Conservation (phyloP, 2,888 invertebrate genomes). For the Volucella zonaria region DNA sequence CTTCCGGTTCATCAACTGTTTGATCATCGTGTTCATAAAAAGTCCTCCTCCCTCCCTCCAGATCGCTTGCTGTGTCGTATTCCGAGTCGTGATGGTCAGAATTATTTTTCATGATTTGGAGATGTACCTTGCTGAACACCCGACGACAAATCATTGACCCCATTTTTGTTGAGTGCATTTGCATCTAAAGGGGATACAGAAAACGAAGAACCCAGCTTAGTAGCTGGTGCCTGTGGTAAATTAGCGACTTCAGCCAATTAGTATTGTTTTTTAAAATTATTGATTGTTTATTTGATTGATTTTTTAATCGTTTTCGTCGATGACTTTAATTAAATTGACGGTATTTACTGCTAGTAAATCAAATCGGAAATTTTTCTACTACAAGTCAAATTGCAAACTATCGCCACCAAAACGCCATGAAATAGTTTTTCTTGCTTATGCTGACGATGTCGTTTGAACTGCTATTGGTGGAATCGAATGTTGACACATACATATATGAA, state of each 20-base stretch:
- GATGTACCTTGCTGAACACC: constrained; percentile 78
- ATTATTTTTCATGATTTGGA: constrained; percentile 80
- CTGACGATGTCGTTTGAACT: too few species aligned
- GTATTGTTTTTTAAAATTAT: constrained; percentile 41
- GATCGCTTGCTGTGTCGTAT: constrained; percentile 82
- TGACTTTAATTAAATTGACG: background rate
- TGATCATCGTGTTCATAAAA: constrained; percentile 98
- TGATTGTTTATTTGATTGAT: background rate
- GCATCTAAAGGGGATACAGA: constrained; percentile 75
- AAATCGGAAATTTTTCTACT: constrained; percentile 45
- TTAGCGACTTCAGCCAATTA: constrained; percentile 82
- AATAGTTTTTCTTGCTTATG: constrained; percentile 48
- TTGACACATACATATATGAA: too few species aligned
- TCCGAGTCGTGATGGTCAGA: constrained; percentile 83
- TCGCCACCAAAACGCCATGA: constrained; percentile 62
- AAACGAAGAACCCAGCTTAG: constrained; percentile 72
- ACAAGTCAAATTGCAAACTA: constrained; percentile 65
- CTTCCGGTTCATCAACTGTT: constrained; percentile 87
- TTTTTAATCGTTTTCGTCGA: background rate
- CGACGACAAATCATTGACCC: constrained; percentile 60
- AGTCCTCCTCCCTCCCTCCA: constrained; percentile 88
- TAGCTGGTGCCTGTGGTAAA: constrained; percentile 74
- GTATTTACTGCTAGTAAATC: constrained; percentile 15
- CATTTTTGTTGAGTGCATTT: constrained; percentile 76
- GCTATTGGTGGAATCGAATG: too few species aligned